Evolutionary conservation across 2,797 vertebrate genomes (phyloP), one percentile per base, ranked within the genome.

Genomic region (Karalla daura): DNA sequence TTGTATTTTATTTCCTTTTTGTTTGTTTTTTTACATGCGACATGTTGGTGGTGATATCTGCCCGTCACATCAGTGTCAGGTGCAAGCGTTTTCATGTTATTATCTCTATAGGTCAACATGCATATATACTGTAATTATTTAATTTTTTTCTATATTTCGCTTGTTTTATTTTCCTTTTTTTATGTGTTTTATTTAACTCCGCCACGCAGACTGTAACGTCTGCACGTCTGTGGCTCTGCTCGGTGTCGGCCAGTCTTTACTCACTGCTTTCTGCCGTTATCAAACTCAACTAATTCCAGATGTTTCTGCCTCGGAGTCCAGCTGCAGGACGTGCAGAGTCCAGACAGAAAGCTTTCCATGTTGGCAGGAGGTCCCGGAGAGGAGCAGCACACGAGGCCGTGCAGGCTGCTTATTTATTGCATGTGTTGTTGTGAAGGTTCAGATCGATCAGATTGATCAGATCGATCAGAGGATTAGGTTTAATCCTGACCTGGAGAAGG

Each of bases 71-170:
- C 70, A n/a, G n/a, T 81, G 80, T 72, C 54, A 75, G 69, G 74
- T 86, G 75, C 64, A 53, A 74, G 64, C 76, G 40, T 84, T 81
- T 76, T 62, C 84, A n/a, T 85, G 83, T 84, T 56, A 72, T 63
- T 75, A 63, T 82, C 67, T 68, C 47, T 74, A 45, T 74, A 72
- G 47, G 63, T 80, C 69, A 63, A 73, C 52, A 78, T 85, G 74
- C 66, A 68, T 75, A 79, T 81, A 62, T 63, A 66, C 59, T 83
- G 81, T 78, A 78, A 73, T 85, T 83, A 87, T 88, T 89, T 77
- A 77, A 89, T 81, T 82, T 76, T 84, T 47, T n/a, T n/a, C n/a
- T n/a, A n/a, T 80, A 59, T 64, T 44, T 73, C 64, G 59, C 63
- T 74, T 67, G 59, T 83, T 49, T 74, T 41, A 53, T 54, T 64